Percentiles rank a stretch among this genome's conserved stretches.
Evolutionary conservation across 2,888 invertebrate genomes (phyloP).

Genomic region (Lasioglossum lativentre): DNA sequence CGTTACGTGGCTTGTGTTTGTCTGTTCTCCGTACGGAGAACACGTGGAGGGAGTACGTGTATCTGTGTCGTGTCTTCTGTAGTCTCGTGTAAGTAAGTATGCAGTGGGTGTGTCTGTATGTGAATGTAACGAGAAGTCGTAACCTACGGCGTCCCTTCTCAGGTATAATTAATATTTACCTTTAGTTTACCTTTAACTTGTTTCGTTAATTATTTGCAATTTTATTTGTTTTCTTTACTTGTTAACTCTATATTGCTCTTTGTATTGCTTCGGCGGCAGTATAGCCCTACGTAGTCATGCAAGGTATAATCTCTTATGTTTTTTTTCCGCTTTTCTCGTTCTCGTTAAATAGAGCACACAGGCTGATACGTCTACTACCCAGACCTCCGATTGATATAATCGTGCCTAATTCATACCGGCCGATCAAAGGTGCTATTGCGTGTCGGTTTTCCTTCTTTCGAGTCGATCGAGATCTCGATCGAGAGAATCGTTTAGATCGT

Average conservation of each 20-base stretch:
- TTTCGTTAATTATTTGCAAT: conserved; percentile 63
- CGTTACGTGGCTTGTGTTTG: not conserved
- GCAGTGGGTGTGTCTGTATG: too few species aligned
- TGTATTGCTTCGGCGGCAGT: conserved; percentile 83
- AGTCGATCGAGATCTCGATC: not conserved
- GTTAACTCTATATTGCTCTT: conserved; percentile 82
- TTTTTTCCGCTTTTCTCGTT: conserved; percentile 47
- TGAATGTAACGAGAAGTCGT: conserved; percentile 37
- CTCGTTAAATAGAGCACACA: conserved; percentile 45
- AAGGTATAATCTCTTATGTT: conserved; percentile 70
- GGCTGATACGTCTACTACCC: conserved; percentile 12
- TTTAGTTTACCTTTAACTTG: conserved; percentile 69
- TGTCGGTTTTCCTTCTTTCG: not conserved
- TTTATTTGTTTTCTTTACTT: conserved; percentile 27
- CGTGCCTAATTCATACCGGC: not conserved
- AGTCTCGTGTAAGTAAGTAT: not conserved
- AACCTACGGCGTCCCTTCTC: conserved; percentile 58
- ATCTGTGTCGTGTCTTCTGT: not conserved
- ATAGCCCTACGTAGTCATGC: conserved; percentile 82
- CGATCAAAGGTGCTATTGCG: not conserved
- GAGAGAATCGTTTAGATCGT: not conserved
- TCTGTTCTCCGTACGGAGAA: not conserved
- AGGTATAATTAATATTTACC: conserved; percentile 64
- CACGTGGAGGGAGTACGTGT: not conserved
- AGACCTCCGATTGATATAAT: not conserved